Evolutionary conservation across 2,888 invertebrate genomes (phyloP).

Genomic region (Caenorhabditis sp.): DNA sequence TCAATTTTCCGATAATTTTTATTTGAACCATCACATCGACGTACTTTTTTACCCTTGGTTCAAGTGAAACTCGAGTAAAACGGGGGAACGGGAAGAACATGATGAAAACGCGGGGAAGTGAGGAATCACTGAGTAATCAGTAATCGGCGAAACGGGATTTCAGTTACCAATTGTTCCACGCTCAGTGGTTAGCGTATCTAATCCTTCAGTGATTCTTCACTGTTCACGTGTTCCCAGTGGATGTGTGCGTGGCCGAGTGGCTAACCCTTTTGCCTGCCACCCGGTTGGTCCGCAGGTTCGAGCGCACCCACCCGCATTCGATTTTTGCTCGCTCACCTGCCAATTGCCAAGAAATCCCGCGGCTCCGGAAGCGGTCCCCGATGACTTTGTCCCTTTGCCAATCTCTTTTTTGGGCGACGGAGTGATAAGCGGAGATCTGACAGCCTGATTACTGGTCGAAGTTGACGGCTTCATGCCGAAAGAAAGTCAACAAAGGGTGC

Average conservation of each 20-base stretch:
- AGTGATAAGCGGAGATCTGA: slow-evolving; percentile 42
- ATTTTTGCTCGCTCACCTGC: slow-evolving; percentile 14
- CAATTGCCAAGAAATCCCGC: slow-evolving; percentile 20
- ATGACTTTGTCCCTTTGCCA: slow-evolving; percentile 1
- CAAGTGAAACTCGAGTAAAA: too few relatives aligned
- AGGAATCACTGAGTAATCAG: too few relatives aligned
- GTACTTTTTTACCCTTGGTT: too few relatives aligned
- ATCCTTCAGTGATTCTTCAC: too few relatives aligned
- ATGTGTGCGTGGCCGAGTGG: neutral
- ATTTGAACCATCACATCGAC: too few relatives aligned
- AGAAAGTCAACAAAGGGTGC: neutral
- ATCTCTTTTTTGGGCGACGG: slow-evolving; percentile 12
- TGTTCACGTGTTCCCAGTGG: neutral
- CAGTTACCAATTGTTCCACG: too few relatives aligned
- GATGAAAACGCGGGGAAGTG: too few relatives aligned
- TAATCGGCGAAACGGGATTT: too few relatives aligned
- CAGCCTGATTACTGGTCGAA: slow-evolving; percentile 43
- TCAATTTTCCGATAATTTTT: too few relatives aligned
- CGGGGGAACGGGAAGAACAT: too few relatives aligned
- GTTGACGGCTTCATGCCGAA: slow-evolving; percentile 38
- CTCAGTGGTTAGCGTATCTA: too few relatives aligned
- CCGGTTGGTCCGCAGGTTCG: neutral
- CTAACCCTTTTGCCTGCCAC: slow-evolving; percentile 1
- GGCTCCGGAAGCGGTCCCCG: slow-evolving; percentile 3
- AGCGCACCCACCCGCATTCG: neutral